A percentile compares a stretch with the other conserved stretches of the same genome.
Conservation (phyloP, 2,888 invertebrate genomes). For the Gari tellinella region DNA sequence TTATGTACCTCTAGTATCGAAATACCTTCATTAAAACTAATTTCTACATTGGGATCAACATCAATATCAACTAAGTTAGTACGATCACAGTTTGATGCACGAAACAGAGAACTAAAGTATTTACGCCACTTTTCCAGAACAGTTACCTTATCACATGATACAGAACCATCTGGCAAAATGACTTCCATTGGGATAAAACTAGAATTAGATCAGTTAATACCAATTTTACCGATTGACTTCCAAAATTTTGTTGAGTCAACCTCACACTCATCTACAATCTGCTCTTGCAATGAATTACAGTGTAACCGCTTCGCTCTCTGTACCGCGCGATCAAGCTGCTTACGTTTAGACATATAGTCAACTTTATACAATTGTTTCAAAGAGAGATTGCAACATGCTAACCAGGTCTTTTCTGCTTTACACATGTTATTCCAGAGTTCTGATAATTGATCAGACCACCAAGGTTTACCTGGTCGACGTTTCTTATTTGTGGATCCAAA, state of each 20-base stretch:
- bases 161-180: too few relatives aligned
- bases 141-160: too few relatives aligned
- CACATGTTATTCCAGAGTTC: constrained; percentile 2
- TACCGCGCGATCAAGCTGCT: constrained; percentile 8
- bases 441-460: too few relatives aligned
- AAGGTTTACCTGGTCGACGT: too few relatives aligned
- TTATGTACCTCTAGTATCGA: too few relatives aligned
- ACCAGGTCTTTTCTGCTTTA: background rate
- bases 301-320: constrained; percentile 2
- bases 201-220: constrained; percentile 2
- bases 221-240: constrained; percentile 34
- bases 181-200: too few relatives aligned
- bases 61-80: too few relatives aligned
- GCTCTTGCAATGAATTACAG: constrained; percentile 16
- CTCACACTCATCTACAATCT: constrained; percentile 13
- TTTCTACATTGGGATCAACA: too few relatives aligned
- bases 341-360: background rate
- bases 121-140: too few relatives aligned
- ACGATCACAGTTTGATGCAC: too few relatives aligned
- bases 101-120: too few relatives aligned
- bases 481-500: background rate
- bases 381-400: background rate
- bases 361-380: background rate
- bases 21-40: too few relatives aligned
- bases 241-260: constrained; percentile 6